These are phyloP conservation scores for Diplosoma virens DNA, from an alignment of 23 tunicate genomes.

Conservation along the genomic window DNA sequence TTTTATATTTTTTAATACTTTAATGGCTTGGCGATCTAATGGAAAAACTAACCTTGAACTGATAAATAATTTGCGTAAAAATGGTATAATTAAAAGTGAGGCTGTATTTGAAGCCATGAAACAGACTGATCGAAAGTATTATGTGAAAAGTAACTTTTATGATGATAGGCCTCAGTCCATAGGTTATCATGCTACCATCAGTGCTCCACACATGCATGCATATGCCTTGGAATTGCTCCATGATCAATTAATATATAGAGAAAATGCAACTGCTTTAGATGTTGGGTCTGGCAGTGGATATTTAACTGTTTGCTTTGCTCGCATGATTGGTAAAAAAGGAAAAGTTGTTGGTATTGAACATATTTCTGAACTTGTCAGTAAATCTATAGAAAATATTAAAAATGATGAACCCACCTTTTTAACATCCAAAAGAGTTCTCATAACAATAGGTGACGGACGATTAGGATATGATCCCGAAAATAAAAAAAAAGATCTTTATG, in stretches of 20 bases:
- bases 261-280: constrained; percentile 75
- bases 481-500: constrained; percentile 53
- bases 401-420: constrained; percentile 58
- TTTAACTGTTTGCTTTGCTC: constrained; percentile 80
- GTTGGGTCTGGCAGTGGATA: constrained; percentile 98
- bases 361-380: constrained; percentile 69
- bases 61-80: constrained; percentile 64
- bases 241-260: constrained; percentile 40
- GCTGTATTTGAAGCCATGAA: constrained; percentile 81
- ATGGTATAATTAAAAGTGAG: constrained; percentile 63
- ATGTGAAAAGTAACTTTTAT: constrained; percentile 42
- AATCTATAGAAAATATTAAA: constrained; percentile 73
- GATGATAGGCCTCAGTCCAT: constrained; percentile 78
- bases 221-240: constrained; percentile 75
- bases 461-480: constrained; percentile 84
- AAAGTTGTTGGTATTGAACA: constrained; percentile 82
- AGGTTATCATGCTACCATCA: constrained; percentile 91
- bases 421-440: constrained; percentile 40
- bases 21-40: constrained; percentile 98
- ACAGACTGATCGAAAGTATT: constrained; percentile 74
- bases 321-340: constrained; percentile 90
- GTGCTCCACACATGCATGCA: constrained; percentile 99
- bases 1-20: too few species aligned
- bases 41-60: constrained; percentile 68
- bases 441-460: constrained; percentile 79